Base-by-base conservation (phyloP, 2,113 vertebrate species). In the Neomonachus schauinslandi region DNA sequence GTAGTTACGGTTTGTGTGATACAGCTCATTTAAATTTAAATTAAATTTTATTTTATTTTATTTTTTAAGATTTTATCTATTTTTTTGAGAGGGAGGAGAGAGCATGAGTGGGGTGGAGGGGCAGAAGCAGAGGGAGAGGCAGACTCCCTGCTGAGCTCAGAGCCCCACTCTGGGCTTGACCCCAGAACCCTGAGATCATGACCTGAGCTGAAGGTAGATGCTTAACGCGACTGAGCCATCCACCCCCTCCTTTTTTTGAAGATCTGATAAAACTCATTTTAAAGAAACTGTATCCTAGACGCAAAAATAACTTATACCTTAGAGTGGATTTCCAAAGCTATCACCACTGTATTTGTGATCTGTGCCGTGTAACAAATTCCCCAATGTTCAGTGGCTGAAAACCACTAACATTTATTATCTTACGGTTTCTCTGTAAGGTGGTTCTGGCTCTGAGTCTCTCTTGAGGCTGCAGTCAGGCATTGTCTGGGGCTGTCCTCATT, bases 261-360 rank as follows among this genome's bases (percentile, higher is more conserved):
- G 16, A 69, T 19, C n/a, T 10, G 33, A 55, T 51, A 89, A 96
- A 94, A 36, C 39, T 90, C 59, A 79, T 92, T 95, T 86, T 95
- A 88, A 63, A 86, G 79, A 86, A 89, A 72, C 9, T 53, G 2
- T 22, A 26, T 72, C 26, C 28, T 55, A 76, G 82, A 19, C 19
- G 88, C 69, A 84, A 63, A 89, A 86, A n/a, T 69, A 89, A 42
- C 61, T 49, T 24, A 53, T 46, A 28, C 31, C 39, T 89, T 96
- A 46, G n/a, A 16, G 51, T 24, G 21, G 72, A 69, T 42, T 89
- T 76, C 80, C 55, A 55, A 39, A 10, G n/a, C 21, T 28, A 31
- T 90, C 59, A 82, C n/a, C 61, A 76, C 19, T 69, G 9, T 65
- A 36, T 86, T 67, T 59, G 33, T 36, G 95, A 82, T 71, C 51